Conservation (phyloP, 2,113 vertebrate genomes). For the Oncorhynchus nerka region DNA sequence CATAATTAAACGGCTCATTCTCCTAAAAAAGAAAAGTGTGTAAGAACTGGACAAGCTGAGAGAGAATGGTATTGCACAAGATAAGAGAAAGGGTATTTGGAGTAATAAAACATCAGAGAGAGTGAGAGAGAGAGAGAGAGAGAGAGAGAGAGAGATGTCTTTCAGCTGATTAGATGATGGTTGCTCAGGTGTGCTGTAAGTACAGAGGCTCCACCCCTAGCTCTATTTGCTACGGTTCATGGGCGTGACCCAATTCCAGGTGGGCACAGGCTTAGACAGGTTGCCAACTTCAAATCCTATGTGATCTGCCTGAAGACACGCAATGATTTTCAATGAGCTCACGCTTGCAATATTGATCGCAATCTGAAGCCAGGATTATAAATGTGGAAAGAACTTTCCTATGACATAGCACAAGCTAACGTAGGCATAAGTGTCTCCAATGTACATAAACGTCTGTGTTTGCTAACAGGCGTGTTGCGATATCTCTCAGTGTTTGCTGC, state of each 20-base stretch:
- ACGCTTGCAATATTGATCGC: constrained; percentile 39
- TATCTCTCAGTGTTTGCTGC: too few relatives aligned
- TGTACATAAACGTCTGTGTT: too few relatives aligned
- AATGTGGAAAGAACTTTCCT: not conserved
- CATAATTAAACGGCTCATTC: too few relatives aligned
- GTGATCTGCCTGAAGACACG: constrained; percentile 18
- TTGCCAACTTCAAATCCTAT: constrained; percentile 7
- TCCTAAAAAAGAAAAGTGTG: too few relatives aligned
- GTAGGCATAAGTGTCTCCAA: too few relatives aligned
- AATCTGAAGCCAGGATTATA: constrained; percentile 58
- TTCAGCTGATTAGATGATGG: not conserved
- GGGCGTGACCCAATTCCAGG: constrained; percentile 16
- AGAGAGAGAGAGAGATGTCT: too few relatives aligned
- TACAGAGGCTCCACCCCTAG: constrained; percentile 24
- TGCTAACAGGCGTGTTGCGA: too few relatives aligned
- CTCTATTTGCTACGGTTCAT: constrained; percentile 2
- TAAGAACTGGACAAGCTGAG: too few relatives aligned
- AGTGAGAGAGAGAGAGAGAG: too few relatives aligned
- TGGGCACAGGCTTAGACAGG: constrained; percentile 10
- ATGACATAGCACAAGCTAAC: not conserved
- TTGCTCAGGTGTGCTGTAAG: constrained; percentile 22
- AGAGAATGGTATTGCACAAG: too few relatives aligned
- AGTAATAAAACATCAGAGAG: too few relatives aligned
- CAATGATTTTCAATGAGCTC: not conserved
- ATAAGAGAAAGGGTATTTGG: too few relatives aligned